Conservation (phyloP, 1,140 invertebrate species). For the Lordiphosa stackelbergi region DNA sequence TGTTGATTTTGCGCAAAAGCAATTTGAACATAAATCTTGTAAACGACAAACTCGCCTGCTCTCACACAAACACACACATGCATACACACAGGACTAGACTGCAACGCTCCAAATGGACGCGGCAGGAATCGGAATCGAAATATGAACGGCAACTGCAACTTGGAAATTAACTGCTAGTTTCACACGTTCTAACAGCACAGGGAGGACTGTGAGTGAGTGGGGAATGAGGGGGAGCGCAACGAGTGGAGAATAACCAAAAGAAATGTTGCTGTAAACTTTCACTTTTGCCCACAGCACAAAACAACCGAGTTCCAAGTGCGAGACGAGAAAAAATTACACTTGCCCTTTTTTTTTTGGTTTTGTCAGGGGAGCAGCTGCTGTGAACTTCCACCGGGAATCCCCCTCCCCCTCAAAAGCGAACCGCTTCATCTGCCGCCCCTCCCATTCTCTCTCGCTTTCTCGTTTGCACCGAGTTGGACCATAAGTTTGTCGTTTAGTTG, state of each 20-base stretch:
- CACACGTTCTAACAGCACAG: conserved; percentile 60
- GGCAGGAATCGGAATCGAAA: conserved; percentile 36
- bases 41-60: conserved; percentile 63
- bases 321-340: conserved; percentile 30
- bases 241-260: conserved; percentile 32
- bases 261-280: conserved; percentile 72
- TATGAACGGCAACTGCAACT: conserved; percentile 37
- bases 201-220: conserved; percentile 15
- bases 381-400: conserved; percentile 36
- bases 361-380: conserved; percentile 44
- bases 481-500: conserved; percentile 73
- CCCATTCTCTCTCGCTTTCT: conserved; percentile 7
- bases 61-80: conserved; percentile 19
- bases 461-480: conserved; percentile 35
- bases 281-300: conserved; percentile 46
- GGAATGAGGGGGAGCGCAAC: conserved; percentile 8
- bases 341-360: too few species aligned
- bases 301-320: conserved; percentile 25
- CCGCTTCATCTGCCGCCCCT: conserved; percentile 3
- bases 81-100: conserved; percentile 6
- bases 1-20: conserved; percentile 72
- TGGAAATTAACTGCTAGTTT: conserved; percentile 68
- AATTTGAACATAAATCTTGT: conserved; percentile 70
- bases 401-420: conserved; percentile 15
- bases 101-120: conserved; percentile 48